Evolutionary conservation across 2,888 invertebrate species (phyloP).

Genomic region (Pyrrhosoma nymphula): DNA sequence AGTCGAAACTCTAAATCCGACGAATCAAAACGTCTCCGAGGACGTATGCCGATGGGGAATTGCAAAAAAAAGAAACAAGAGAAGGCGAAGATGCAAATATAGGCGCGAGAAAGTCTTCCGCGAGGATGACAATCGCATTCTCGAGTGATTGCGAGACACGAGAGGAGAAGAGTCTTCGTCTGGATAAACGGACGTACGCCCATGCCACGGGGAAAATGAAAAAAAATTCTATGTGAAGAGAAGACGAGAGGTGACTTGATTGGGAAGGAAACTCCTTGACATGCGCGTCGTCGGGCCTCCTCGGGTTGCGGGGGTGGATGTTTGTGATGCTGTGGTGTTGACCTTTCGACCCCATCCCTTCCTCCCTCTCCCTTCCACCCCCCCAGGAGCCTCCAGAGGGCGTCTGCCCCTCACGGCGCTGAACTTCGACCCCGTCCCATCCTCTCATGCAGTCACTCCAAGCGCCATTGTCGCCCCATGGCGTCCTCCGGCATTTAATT

Average conservation of each 20-base stretch:
- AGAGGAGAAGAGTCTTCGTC: not conserved
- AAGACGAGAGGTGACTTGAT: not conserved
- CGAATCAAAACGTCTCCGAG: not conserved
- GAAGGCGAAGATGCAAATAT: not conserved
- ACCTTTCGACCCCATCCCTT: not conserved
- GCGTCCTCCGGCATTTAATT: no score
- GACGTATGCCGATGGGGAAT: not conserved
- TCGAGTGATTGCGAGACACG: conserved; percentile 7
- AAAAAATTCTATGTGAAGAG: not conserved
- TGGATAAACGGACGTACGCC: not conserved
- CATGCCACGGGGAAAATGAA: not conserved
- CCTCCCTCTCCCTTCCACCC: not conserved
- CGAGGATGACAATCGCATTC: conserved; percentile 21
- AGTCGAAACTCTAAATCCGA: not conserved
- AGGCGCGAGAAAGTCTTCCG: not conserved
- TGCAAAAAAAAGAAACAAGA: not conserved
- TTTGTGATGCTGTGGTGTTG: not conserved
- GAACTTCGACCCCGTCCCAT: no score
- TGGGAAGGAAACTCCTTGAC: not conserved
- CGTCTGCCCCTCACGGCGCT: not conserved
- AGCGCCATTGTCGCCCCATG: no score
- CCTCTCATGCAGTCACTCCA: no score
- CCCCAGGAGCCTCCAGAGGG: not conserved
- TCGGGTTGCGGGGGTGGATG: conserved; percentile 16
- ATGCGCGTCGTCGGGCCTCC: not conserved